Base-by-base conservation (phyloP, 2,797 vertebrate genomes). In the Sciurus vulgaris region DNA sequence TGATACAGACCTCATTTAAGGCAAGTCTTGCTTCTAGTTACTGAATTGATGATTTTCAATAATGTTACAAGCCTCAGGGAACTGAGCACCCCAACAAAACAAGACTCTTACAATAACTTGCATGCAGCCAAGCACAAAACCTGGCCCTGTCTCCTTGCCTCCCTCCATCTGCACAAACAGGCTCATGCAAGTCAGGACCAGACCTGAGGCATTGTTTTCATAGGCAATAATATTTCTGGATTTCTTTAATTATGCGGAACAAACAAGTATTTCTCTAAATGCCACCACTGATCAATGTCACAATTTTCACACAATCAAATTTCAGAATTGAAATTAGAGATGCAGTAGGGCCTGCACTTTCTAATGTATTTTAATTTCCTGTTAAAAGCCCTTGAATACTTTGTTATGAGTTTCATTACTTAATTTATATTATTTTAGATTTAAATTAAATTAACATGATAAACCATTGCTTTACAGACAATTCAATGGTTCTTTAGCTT, bases 21-120 rank as follows among this genome's bases (percentile, higher is more conserved):
- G 20, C 14, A 74, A 65, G n/a, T 7, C 12, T 44, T 88, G 47
- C 77, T 93, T 83, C 86, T 59, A 44, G 28, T 59, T 89, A 56
- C 56, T 93, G 59, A 89, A 59, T 73, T 84, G 85, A 91, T 72
- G 63, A 54, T 86, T 79, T 77, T 73, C 72, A 63, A 77, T 82
- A 56, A 79, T 38, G 15, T 61, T 47, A 38, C 30, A 61, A 86
- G 2, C 54, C 30, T 47, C 1, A n/a, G 70, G 63, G 26, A 41
- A 41, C 5, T 35, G 63, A 87, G 9, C 44, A 74, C 4, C 10
- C 41, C 54, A 28, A 72, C 5, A 30, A 65, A 91, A 17, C 41
- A 38, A 92, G 4, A 8, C 10, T 30, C 72, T 81, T 72, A 65
- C 24, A 33, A 47, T 22, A 49, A 76, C 22, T 41, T 51, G 47